Conservation (phyloP, 2,888 invertebrate genomes). For the Xestia ashworthii region DNA sequence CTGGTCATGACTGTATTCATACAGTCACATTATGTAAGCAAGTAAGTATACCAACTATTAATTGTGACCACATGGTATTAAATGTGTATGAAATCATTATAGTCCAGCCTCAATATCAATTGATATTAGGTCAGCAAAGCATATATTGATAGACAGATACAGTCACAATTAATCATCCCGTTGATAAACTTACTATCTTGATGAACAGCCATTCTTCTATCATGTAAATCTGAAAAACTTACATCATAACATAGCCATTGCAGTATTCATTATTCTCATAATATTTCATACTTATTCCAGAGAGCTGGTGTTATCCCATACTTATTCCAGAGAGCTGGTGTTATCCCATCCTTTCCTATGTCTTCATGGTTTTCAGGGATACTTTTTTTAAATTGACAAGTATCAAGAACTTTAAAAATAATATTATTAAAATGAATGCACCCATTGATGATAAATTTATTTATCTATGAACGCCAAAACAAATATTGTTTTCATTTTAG, state of each 20-base stretch:
- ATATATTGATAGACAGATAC: neutral
- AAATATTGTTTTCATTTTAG: too few relatives aligned
- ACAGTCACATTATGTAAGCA: neutral
- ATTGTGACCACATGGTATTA: too few relatives aligned
- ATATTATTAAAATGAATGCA: too few relatives aligned
- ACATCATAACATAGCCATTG: too few relatives aligned
- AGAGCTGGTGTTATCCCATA: neutral
- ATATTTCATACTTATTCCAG: neutral
- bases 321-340: too few relatives aligned
- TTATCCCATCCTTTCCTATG: neutral
- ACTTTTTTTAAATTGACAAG: neutral
- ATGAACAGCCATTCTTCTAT: neutral
- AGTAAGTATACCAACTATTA: neutral
- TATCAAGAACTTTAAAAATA: too few relatives aligned
- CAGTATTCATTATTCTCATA: neutral
- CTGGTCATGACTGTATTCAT: neutral
- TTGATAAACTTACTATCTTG: conserved; percentile 8
- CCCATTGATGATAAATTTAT: too few relatives aligned
- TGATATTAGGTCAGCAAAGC: neutral
- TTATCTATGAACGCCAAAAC: too few relatives aligned
- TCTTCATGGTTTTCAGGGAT: neutral
- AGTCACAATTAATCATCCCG: neutral
- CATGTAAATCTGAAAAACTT: neutral
- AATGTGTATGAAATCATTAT: too few relatives aligned
- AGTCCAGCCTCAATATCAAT: neutral